Evolutionary conservation across 2,113 vertebrate species (phyloP).

Genomic region (Sceloporus tristichus): DNA sequence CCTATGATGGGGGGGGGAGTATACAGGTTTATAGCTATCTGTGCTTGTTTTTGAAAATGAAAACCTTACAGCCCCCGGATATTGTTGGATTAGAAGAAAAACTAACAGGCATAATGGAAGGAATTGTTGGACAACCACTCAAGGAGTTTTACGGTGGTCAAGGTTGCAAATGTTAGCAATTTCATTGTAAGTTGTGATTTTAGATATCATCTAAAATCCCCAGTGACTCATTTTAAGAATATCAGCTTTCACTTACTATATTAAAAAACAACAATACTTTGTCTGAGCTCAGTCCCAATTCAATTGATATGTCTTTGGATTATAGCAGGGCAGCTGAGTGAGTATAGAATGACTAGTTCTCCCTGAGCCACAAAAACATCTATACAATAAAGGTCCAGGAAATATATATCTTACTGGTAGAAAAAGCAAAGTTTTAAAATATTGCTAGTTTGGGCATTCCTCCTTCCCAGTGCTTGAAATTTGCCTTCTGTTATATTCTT

Average conservation of each 20-base stretch:
- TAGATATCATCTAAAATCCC: slow-evolving; percentile 11
- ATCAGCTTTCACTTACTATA: not conserved
- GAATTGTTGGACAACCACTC: not conserved
- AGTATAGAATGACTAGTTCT: not conserved
- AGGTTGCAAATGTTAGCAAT: slow-evolving; percentile 7
- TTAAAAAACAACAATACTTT: not conserved
- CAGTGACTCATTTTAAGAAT: not conserved
- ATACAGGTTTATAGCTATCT: accelerated
- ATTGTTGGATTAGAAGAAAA: not conserved
- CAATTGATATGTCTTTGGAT: slow-evolving; percentile 3
- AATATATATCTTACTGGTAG: not conserved
- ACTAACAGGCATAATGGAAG: not conserved
- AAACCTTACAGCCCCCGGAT: accelerated
- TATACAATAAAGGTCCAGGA: not conserved
- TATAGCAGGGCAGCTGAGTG: not conserved
- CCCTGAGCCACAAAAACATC: not conserved
- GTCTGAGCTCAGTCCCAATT: not conserved
- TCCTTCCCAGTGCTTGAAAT: not conserved
- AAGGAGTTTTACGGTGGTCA: not conserved
- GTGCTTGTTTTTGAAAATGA: not conserved
- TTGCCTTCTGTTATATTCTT: not conserved
- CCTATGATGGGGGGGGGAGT: not conserved
- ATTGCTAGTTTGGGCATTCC: not conserved
- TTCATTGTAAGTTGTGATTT: not conserved
- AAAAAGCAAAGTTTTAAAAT: not conserved